Conservation (phyloP, 2,888 invertebrate species). For the Aporophyla lueneburgensis region DNA sequence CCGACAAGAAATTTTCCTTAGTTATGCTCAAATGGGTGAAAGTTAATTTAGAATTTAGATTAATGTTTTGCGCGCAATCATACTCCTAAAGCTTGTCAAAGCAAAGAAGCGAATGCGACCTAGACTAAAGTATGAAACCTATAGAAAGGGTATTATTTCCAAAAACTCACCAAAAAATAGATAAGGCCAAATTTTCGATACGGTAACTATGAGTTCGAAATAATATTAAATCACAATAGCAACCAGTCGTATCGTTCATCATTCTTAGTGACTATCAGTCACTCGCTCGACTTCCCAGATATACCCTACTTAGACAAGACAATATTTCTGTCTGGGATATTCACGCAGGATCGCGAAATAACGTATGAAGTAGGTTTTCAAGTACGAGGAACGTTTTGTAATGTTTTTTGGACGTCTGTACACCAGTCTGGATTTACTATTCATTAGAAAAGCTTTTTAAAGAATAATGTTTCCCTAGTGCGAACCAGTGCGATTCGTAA, state of each 20-base stretch:
- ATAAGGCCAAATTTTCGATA: background rate
- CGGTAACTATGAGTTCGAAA: background rate
- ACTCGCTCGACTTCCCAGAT: constrained; percentile 17
- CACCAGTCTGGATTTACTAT: constrained; percentile 10
- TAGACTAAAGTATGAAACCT: background rate
- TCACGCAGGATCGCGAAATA: background rate
- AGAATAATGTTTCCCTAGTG: background rate
- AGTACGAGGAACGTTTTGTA: constrained; percentile 15
- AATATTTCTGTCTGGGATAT: constrained; percentile 18
- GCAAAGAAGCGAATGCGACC: background rate
- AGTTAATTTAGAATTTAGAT: background rate
- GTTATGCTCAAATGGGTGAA: constrained; percentile 6
- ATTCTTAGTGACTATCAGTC: constrained; percentile 11
- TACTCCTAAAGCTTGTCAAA: background rate
- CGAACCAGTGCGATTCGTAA: background rate
- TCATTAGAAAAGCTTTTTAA: background rate
- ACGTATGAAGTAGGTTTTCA: constrained; percentile 17
- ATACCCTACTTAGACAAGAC: constrained; percentile 10
- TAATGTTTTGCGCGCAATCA: background rate
- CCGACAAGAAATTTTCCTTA: constrained; percentile 38
- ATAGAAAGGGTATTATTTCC: background rate
- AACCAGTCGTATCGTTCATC: constrained; percentile 38
- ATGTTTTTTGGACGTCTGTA: background rate
- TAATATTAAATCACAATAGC: constrained; percentile 26
- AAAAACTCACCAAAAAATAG: background rate